A percentile compares a stretch with the other conserved stretches of the same genome.
phyloP scores from a whole-genome alignment of 2,113 vertebrate genomes.

The Myiozetetes cayanensis region DNA sequence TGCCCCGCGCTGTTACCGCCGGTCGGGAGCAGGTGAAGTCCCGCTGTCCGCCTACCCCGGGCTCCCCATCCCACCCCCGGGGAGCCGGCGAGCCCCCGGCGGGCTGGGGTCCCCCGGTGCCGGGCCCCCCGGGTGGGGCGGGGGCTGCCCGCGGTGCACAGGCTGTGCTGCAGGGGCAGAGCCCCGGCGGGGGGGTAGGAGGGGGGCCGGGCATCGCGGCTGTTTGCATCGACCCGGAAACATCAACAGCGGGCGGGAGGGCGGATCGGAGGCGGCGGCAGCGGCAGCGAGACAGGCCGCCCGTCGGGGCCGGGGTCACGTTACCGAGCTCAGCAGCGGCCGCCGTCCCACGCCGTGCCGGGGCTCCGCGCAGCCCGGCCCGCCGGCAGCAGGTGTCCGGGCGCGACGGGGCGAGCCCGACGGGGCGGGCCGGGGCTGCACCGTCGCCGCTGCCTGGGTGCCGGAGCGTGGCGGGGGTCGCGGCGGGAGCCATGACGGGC shows the following conservation, averaged over 20 bases:
- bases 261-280: constrained; percentile 23
- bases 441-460: not conserved
- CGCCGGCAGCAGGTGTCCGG: not conserved
- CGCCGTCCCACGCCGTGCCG: not conserved
- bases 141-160: not conserved
- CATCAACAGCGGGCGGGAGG: constrained; percentile 45
- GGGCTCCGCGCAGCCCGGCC: not conserved
- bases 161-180: not conserved
- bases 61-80: not conserved
- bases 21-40: not conserved
- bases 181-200: not conserved
- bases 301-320: constrained; percentile 23
- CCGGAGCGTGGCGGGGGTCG: not conserved
- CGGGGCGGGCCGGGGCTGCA: not conserved
- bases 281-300: not conserved
- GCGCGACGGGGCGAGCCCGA: not conserved
- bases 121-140: no score
- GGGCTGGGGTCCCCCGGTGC: not conserved
- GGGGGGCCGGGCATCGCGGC: not conserved
- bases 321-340: not conserved
- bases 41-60: not conserved
- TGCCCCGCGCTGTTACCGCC: no score
- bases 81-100: not conserved
- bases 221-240: constrained; percentile 77
- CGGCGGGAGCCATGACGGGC: constrained; percentile 77